Conservation (phyloP, 2,113 vertebrate genomes). For the Hepsetus odoe region DNA sequence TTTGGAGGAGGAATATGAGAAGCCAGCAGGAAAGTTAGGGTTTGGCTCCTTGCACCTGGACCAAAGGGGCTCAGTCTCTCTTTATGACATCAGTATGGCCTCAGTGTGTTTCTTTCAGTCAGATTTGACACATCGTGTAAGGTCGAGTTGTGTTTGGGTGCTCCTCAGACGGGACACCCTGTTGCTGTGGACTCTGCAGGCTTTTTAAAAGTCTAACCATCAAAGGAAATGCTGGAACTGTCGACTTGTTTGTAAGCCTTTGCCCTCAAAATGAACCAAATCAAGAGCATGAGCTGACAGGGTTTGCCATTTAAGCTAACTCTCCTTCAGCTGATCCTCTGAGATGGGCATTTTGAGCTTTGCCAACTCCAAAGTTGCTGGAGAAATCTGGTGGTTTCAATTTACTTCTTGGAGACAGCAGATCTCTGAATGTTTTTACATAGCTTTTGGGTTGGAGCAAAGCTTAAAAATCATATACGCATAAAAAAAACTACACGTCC, state of each 20-base stretch:
- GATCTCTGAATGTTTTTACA: slow-evolving; percentile 37
- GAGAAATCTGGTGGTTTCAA: slow-evolving; percentile 19
- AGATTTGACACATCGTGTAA: slow-evolving; percentile 15
- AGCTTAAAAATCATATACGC: slow-evolving; percentile 33
- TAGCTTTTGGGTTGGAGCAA: slow-evolving; percentile 20
- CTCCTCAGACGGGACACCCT: slow-evolving; percentile 4
- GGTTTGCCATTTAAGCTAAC: not conserved
- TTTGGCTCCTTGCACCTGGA: slow-evolving; percentile 65
- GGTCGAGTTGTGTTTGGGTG: slow-evolving; percentile 4
- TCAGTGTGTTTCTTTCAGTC: slow-evolving; percentile 20
- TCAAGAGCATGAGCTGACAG: slow-evolving; percentile 9
- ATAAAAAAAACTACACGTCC: slow-evolving; percentile 40
- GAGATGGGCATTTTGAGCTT: not conserved
- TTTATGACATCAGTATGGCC: slow-evolving; percentile 47
- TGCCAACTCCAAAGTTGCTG: slow-evolving; percentile 20
- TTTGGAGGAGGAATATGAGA: slow-evolving; percentile 52
- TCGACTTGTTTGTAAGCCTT: not conserved
- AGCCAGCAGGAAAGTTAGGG: slow-evolving; percentile 50
- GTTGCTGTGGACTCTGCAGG: slow-evolving; percentile 8
- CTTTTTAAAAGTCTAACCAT: slow-evolving; percentile 16
- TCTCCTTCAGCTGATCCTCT: slow-evolving; percentile 12
- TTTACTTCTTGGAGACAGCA: slow-evolving; percentile 33
- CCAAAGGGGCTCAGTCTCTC: slow-evolving; percentile 54
- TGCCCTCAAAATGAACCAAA: slow-evolving; percentile 25
- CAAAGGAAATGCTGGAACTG: slow-evolving; percentile 7